Evolutionary conservation across 2,113 vertebrate species (phyloP), one percentile per base, ranked within the genome.

Genomic region (Thamnophis sirtalis): DNA sequence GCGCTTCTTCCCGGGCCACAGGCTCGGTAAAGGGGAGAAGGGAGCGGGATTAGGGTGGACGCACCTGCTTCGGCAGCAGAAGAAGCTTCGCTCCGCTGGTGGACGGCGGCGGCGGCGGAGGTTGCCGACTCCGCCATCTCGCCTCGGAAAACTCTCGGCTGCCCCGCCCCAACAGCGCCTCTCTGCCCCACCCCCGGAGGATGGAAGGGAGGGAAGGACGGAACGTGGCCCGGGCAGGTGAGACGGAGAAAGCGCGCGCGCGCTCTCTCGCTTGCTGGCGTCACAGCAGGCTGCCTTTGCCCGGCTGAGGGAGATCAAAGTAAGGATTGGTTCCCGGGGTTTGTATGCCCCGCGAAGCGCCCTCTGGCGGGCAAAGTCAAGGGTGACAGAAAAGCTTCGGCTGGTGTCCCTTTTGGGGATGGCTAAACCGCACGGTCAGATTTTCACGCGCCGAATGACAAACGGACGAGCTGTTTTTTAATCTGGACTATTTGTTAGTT

Each of bases 351-450:
- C 1, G 53, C 3, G 17, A 49, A 93, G 95, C 87, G 95, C 96
- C 95, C 90, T 53, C 96, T 95, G 1, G 94, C 24, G 96, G 96
- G 63, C 97, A 97, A 96, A 96, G 97, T 98, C 94, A 92, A 90
- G 94, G 92, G 88, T 87, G 94, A 9, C 80, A 54, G 80, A 9
- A 50, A 1, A 5, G 54, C 21, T 3, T 0, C 5, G 11, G 33
- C 54, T 3, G 21, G 24, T 9, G 49, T 19, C 19, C 28, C 51
- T 53, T 80, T 55, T 38, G 53, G 53, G 28, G 53, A 24, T 26
- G 8, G 7, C 7, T 33, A 38, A 87, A 22, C 6, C 26, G 8
- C 4, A 1, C 73, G 1, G 3, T 38, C 73, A 9, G 33, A 7
- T 80, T 38, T 38, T 33, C 17, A 21, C 33, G 3, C 17, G n/a